Conservation (phyloP, 2,888 invertebrate species). For the Pristionchus mayeri region DNA sequence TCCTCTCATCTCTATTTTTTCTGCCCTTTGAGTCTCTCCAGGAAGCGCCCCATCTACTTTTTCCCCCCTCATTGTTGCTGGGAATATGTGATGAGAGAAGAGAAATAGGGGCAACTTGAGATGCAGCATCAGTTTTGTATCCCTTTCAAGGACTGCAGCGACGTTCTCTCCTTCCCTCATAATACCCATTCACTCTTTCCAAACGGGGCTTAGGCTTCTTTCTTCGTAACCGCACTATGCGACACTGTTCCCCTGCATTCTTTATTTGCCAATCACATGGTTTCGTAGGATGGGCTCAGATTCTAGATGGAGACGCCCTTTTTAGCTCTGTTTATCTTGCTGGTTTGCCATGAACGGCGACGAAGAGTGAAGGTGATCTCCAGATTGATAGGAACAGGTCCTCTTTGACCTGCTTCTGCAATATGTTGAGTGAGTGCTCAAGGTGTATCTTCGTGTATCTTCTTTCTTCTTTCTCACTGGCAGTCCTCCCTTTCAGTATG, state of each 20-base stretch:
- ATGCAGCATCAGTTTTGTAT: not conserved
- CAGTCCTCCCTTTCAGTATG: not conserved
- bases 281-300: slow-evolving; percentile 6
- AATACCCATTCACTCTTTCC: slow-evolving; percentile 15
- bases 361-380: not conserved
- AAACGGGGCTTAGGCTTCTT: slow-evolving; percentile 12
- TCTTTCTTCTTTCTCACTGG: slow-evolving; percentile 11
- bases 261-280: slow-evolving; percentile 34
- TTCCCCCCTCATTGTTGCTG: slow-evolving; percentile 27
- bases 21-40: slow-evolving; percentile 29
- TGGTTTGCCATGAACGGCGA: not conserved
- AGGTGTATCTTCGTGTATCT: slow-evolving; percentile 19
- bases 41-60: slow-evolving; percentile 38
- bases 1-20: slow-evolving; percentile 1
- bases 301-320: not conserved
- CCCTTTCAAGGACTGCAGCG: not conserved
- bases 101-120: slow-evolving; percentile 4
- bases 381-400: not conserved
- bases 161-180: not conserved
- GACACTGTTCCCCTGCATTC: slow-evolving; percentile 11
- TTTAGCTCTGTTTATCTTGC: slow-evolving; percentile 6
- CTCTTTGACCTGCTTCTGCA: not conserved
- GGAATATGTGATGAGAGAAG: slow-evolving; percentile 34
- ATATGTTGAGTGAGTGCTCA: not conserved
- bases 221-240: not conserved